Evolutionary conservation across 64 coral and sea anemone species (phyloP).

Genomic region (Actinia tenebrosa): DNA sequence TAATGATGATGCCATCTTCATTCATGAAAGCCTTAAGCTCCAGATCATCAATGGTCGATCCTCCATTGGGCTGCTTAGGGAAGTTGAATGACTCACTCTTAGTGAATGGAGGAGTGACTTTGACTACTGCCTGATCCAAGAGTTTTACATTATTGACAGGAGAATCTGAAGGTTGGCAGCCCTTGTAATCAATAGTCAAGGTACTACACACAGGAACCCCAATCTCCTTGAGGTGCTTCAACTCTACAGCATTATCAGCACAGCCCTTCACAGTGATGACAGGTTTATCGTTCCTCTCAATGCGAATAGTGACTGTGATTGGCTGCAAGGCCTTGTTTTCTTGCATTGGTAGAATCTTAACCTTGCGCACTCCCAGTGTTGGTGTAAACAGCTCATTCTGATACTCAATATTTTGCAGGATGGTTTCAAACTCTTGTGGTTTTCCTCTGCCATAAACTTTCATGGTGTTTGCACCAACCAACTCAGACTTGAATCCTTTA

Average conservation of each 20-base stretch:
- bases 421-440: constrained; percentile 58
- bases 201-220: constrained; percentile 55
- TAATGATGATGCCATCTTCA: constrained; percentile 62
- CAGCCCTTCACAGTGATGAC: constrained; percentile 43
- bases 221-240: constrained; percentile 31
- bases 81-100: constrained; percentile 69
- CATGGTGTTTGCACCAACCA: constrained; percentile 31
- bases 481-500: constrained; percentile 43
- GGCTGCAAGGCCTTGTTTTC: constrained; percentile 13
- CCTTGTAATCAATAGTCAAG: constrained; percentile 42
- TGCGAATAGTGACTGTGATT: constrained; percentile 38
- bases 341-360: constrained; percentile 28
- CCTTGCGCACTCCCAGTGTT: constrained; percentile 51
- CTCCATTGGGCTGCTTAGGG: constrained; percentile 22
- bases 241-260: constrained; percentile 29
- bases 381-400: constrained; percentile 65
- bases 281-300: constrained; percentile 60
- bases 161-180: constrained; percentile 32
- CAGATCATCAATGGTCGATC: constrained; percentile 48
- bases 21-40: constrained; percentile 54
- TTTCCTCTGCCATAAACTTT: constrained; percentile 52
- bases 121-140: constrained; percentile 54
- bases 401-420: constrained; percentile 59
- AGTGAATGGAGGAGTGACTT: constrained; percentile 56
- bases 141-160: constrained; percentile 40